Evolutionary conservation across 2,888 invertebrate species (phyloP), one percentile per base, ranked within the genome.

Genomic region (Rugalucina vietnamica): DNA sequence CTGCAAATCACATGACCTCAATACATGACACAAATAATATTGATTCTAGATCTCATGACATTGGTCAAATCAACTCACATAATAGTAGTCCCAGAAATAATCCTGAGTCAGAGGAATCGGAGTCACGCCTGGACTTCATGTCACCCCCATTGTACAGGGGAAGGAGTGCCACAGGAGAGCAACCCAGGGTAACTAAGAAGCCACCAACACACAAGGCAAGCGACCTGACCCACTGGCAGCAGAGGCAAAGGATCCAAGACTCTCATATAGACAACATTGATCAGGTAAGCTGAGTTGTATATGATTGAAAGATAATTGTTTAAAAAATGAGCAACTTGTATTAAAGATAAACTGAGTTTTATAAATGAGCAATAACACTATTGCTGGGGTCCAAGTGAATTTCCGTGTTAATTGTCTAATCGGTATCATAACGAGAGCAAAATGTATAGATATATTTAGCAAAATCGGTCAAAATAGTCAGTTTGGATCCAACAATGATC

Each of bases 151-250:
- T 85, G 65, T 85, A 81, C 54, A 71, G 81, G 2, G 87, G 87
- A 24, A 39, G 54, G 27, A 57, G 65, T 29, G 34, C 24, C 14
- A 34, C 34, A 34, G 34, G 24, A 34, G 65, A 65, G 8, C 54
- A 54, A n/a, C 18, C 27, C 3, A 57, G 27, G n/a, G 34, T 65
- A 1, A 65, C 65, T 1, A 65, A 65, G 65, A 65, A 65, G 34
- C 57, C 57, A 27, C 65, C 65, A 32, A 8, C 29, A 3, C 60
- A 60, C 29, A 65, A 73, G 39, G 71, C 76, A 5, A 73, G 76
- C 43, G 91, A 91, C 77, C 80, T 93, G 54, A 89, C 91, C 1
- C 90, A 90, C 36, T 93, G 93, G 93, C 93, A 93, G 82, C 91
- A 91, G 78, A 87, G 88, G 43, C 93, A 93, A 65, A 90, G 90